Base-by-base conservation (phyloP, 2,888 invertebrate genomes). In the Strigamia maritima region DNA sequence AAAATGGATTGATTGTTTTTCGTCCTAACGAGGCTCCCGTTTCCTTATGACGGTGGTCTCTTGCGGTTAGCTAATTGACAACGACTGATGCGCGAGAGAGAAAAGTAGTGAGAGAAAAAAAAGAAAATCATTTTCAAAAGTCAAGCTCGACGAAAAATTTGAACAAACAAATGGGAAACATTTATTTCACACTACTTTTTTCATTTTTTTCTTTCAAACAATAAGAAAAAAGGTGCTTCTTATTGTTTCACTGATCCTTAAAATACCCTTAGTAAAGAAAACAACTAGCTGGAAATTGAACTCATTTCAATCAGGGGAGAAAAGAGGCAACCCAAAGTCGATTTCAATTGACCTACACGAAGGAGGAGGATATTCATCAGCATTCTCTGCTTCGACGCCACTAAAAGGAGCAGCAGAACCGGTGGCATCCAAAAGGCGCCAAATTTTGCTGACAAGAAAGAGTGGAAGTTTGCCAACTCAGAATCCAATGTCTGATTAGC, bases 381-480 rank as follows among this genome's bases (percentile, higher is more conserved):
- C 75, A 75, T 75, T 75, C 75, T 60, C 60, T 60, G 60, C 60
- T 60, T 60, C 60, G 60, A 60, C 60, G 60, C 60, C 60, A 60
- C 60, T 60, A 60, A 60, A 49, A 60, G 60, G 60, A 60, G 60
- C 60, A 60, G 60, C 60, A 60, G 60, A 60, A 60, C 60, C 60
- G 24, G 60, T 60, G 60, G 60, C 60, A 60, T 60, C 60, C 60
- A 60, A 60, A 60, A 60, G 60, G 75, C 75, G 35, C 75, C 28
- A 35, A 75, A 75, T 31, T 31, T 75, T 75, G 75, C 75, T 75
- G 75, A 75, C 75, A 75, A 75, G 75, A 75, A 75, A 31, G 75
- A 60, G 75, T 75, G 75, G 75, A 75, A 75, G 75, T 28, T 35
- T 75, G 75, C 75, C 75, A 75, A 75, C 75, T 75, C 75, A 75